Conservation (phyloP, 2,888 invertebrate genomes). For the Mythimna pallens region DNA sequence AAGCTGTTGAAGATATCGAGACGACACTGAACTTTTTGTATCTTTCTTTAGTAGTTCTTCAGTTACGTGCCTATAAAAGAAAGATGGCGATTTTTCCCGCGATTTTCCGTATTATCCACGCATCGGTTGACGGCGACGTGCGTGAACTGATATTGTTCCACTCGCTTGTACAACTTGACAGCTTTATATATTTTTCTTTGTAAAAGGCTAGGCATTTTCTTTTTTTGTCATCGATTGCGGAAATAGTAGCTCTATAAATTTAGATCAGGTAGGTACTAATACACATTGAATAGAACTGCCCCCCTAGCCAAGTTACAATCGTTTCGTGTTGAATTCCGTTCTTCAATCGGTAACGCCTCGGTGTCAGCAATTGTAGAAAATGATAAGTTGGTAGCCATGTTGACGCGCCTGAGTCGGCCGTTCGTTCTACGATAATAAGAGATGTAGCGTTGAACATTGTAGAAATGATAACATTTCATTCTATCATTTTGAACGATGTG, state of each 20-base stretch:
- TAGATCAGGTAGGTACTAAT: background rate
- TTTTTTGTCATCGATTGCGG: slow-evolving; percentile 19
- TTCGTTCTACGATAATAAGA: too few species aligned
- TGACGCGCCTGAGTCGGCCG: too few species aligned
- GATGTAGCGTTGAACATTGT: too few species aligned
- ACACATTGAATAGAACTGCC: too few species aligned
- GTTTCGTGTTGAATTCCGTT: too few species aligned
- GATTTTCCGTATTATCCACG: slow-evolving; percentile 58
- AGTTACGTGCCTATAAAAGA: slow-evolving; percentile 52
- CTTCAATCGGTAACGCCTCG: too few species aligned
- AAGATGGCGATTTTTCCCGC: slow-evolving; percentile 51
- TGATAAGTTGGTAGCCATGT: too few species aligned
- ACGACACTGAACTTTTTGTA: slow-evolving; percentile 38
- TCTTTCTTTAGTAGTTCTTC: slow-evolving; percentile 49
- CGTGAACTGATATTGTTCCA: slow-evolving; percentile 57
- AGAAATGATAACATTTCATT: too few species aligned
- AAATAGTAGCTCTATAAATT: slow-evolving; percentile 15
- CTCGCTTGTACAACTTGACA: slow-evolving; percentile 53
- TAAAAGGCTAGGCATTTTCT: slow-evolving; percentile 26
- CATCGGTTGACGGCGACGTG: slow-evolving; percentile 50
- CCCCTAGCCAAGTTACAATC: too few species aligned
- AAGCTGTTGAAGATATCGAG: slow-evolving; percentile 50
- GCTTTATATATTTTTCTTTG: slow-evolving; percentile 34
- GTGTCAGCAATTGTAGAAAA: too few species aligned
- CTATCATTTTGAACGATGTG: too few species aligned